Evolutionary conservation across 2,797 vertebrate species (phyloP), one percentile per base, ranked within the genome.

Genomic region (Coracias cyanogaster): DNA sequence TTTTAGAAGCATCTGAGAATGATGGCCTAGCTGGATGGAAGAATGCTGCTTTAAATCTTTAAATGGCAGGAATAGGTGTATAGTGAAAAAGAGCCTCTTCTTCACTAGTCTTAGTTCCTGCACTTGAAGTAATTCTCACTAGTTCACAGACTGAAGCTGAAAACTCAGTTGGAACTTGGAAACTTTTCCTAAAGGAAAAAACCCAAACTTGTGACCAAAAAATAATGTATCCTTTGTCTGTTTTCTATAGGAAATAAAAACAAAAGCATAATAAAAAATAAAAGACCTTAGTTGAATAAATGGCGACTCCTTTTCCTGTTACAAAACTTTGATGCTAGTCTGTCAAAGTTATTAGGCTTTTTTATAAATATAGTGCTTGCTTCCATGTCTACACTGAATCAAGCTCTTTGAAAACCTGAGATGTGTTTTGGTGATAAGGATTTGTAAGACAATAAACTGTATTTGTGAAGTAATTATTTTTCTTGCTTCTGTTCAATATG

Each of bases 271-370:
- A 39, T 83, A 15, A 74, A 57, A 29, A 54, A 12, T 15, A 12
- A 64, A 28, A 1, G 7, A 5, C 51, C 1, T 0, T 21, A 45
- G 15, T 12, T 62, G 48, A 72, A 45, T 51, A 28, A 51, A 18
- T 69, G 33, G 51, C n/a, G 46, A 52, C 57, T 64, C 33, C 19
- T 71, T 67, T 46, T 64, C 28, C 48, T 81, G 5, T 60, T 66
- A 29, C 5, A 60, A n/a, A 94, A 66, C 12, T 51, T 61, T 6
- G 31, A 17, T 82, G 15, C 20, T 37, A 49, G 17, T 79, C 10
- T 45, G 13, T 73, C 7, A 67, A 66, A 70, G 51, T 74, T 31
- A 20, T 29, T 48, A 29, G 17, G 1, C 3, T 9, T 81, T 57
- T 69, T 58, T 62, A 72, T 46, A 55, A 57, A 51, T 33, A 4